Base-by-base conservation (phyloP, 1,140 invertebrate genomes). In the Caerostris extrusa region DNA sequence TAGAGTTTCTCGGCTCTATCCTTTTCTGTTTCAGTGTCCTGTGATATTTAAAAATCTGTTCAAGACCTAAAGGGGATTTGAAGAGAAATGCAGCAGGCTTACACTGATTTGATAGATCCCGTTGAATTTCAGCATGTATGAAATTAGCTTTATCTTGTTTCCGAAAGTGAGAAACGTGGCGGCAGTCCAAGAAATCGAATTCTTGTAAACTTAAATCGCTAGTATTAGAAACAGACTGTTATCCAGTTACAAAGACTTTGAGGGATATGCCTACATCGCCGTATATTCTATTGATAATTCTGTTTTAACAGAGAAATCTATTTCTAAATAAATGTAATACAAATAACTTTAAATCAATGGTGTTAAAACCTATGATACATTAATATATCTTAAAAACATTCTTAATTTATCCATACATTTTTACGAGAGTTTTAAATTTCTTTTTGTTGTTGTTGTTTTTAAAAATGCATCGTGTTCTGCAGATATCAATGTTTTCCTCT, bases 131-230 rank as follows among this genome's bases (percentile, higher is more conserved):
- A 61, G 34, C 58, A 34, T 57, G 58, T 50, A 50, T n/a, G 14
- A 90, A 90, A 90, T 56, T 56, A 81, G 69, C 53, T 81, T 90
- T 81, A 90, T 90, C 57, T 53, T 82, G 56, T 81, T 90, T 60
- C 69, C 81, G 55, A 77, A 90, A 81, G 89, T 81, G 71, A 60
- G 53, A 81, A 6, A 57, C 34, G 53, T 61, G n/a, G 89, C 55
- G 5, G 17, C 61, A 71, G 53, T 34, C n/a, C 71, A 89, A 55
- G 71, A 58, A 90, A 81, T 81, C 55, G 69, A 81, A 81, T 90
- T 60, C 17, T 34, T 6, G 53, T 14, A 71, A n/a, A 10, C 34
- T 56, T 89, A 89, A 89, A n/a, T 61, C 61, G 6, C 6, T 17
- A 6, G 34, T 10, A 58, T 89, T 8, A 8, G 57, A 64, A 87